Evolutionary conservation across 1,140 invertebrate genomes (phyloP), one percentile per base, ranked within the genome.

Genomic region (Lithobius niger): DNA sequence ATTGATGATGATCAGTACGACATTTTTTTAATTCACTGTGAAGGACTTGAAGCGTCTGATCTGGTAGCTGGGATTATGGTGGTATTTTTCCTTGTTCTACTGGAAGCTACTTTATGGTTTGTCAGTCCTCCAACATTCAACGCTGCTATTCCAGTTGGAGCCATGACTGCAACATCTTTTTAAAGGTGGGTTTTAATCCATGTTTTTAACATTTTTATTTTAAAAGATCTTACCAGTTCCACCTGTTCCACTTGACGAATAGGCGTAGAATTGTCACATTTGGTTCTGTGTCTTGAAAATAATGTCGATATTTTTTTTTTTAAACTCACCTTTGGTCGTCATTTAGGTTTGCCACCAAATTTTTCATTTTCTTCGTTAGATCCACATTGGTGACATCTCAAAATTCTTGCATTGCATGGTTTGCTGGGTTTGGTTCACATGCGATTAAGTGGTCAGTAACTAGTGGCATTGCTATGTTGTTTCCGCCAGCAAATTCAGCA

Each of bases 121-220:
- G 57, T 57, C n/a, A 58, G 22, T 3, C 54, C 57, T 13, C 49
- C 36, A 22, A 54, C 43, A 27, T 58, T 58, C 26, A 58, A 50
- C 4, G 57, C 54, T 18, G 57, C 57, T 16, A 58, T 56, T 48
- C 57, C 57, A 3, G 57, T 58, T 19, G 57, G 54, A 15, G 54
- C 54, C 19, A 22, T 31, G 2, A 56, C 31, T 15, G 52, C 57
- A 6, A 26, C 31, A 4, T 58, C 25, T 50, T 58, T 57, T 21
- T 56, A 4, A 22, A 54, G 18, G 10, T 54, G 18, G 3, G 4
- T 31, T 25, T 54, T 10, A n/a, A 43, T 26, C 21, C 42, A 44
- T 3, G n/a, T 16, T 27, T 50, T 27, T 2, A 54, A 25, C 13
- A 36, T 27, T 22, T 54, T 43, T 6, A 54, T 54, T n/a, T n/a